A percentile compares a stretch with the other conserved stretches of the same genome.
Conservation (phyloP, 2,113 vertebrate species). For the Gavialis gangeticus region DNA sequence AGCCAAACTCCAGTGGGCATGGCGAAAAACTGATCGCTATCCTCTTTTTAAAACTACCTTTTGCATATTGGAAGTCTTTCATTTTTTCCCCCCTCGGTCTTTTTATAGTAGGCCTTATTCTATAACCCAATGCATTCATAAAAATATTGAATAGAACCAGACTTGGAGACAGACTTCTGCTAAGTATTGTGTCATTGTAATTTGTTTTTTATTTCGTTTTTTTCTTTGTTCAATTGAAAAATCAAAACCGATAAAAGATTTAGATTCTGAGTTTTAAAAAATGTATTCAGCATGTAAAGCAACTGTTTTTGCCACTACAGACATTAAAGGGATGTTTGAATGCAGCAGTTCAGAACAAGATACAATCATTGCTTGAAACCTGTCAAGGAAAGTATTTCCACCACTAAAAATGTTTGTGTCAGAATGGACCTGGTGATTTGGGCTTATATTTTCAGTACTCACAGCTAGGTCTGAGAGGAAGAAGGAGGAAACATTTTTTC, state of each 20-base stretch:
- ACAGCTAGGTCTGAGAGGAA: conserved; percentile 24
- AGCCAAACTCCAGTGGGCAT: too few species aligned
- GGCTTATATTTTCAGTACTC: conserved; percentile 13
- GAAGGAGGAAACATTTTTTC: conserved; percentile 38
- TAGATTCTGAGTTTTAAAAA: conserved; percentile 57
- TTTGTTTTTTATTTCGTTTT: conserved; percentile 12
- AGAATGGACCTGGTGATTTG: conserved; percentile 29
- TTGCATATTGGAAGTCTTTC: background rate
- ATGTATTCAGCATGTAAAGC: conserved; percentile 22
- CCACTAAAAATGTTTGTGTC: conserved; percentile 60
- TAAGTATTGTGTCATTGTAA: background rate
- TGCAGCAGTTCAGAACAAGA: conserved; percentile 65
- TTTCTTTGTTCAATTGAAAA: conserved; percentile 17
- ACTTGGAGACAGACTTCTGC: background rate
- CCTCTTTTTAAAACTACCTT: too few species aligned
- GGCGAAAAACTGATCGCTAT: too few species aligned
- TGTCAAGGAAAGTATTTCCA: conserved; percentile 56
- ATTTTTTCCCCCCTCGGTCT: background rate
- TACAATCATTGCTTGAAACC: conserved; percentile 70
- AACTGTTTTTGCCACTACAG: conserved; percentile 64
- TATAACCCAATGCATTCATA: background rate
- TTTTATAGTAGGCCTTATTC: background rate
- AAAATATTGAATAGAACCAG: background rate
- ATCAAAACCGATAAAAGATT: conserved; percentile 52
- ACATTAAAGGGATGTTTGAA: conserved; percentile 54